Base-by-base conservation (phyloP, 2,113 vertebrate genomes). In the Sturnira hondurensis region DNA sequence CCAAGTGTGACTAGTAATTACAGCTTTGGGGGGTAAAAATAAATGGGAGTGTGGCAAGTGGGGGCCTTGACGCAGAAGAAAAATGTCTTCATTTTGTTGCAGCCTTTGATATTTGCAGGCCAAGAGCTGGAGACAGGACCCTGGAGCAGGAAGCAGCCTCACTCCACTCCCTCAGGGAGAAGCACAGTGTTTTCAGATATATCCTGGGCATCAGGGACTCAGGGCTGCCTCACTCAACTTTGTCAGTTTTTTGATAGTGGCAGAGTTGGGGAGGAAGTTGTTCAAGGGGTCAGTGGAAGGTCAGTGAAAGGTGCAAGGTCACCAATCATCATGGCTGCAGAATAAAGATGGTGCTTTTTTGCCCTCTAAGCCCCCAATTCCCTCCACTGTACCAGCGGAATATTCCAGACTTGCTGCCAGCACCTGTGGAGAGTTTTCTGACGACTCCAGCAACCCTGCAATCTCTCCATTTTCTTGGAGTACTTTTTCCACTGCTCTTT, bases 21-120 rank as follows among this genome's bases (percentile, higher is more conserved):
- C 89, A 94, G 83, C 47, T 56, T 86, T 92, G 47, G 12, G 19
- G 83, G 22, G 76, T 41, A 77, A 93, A 95, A 94, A 89, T 70
- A 92, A 61, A 63, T 2, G 9, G 63, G 58, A 28, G 2, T 89
- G 47, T 93, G 52, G 58, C 41, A 67, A 90, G 86, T 94, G 12
- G 10, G 61, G 22, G 68, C 58, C 93, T 96, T 89, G 22, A n/a
- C 0, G 4, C 1, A 58, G 22, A 63, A 89, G 81, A 65, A n/a
- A 22, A 33, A 65, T 38, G 11, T 91, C 86, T 97, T 91, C 52
- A 78, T 67, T 43, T 80, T 31, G 4, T 24, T 0, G 0, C 17
- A 76, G 83, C 0, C 14, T 20, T 90, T n/a, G 24, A 71, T 19
- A 41, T 45, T 89, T 83, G 54, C 88, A 85, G 9, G 16, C 54